phyloP scores from a whole-genome alignment of 2,797 vertebrate species.

The Gallinago solitaria region DNA sequence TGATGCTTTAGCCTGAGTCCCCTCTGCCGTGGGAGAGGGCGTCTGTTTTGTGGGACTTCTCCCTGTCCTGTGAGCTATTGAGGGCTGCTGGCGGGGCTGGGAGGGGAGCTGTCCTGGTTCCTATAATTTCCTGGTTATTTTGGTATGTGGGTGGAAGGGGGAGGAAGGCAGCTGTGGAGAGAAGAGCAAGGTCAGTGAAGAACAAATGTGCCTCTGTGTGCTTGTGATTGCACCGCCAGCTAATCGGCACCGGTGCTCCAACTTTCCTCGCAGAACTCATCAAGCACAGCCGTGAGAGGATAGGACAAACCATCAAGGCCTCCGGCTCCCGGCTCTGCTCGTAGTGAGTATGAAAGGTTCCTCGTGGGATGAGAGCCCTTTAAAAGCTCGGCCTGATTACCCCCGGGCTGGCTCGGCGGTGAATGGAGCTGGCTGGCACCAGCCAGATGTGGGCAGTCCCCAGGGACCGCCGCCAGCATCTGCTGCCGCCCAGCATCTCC shows the following conservation, averaged over 20 bases:
- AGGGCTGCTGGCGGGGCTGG: slow-evolving; percentile 1
- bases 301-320: slow-evolving; percentile 65
- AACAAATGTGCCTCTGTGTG: slow-evolving; percentile 66
- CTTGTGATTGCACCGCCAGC: background rate
- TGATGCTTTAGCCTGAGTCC: background rate
- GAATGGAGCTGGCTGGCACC: slow-evolving; percentile 62
- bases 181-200: slow-evolving; percentile 67
- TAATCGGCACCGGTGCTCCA: slow-evolving; percentile 10
- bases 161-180: slow-evolving; percentile 34
- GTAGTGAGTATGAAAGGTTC: slow-evolving; percentile 43
- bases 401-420: background rate
- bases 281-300: slow-evolving; percentile 63
- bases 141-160: slow-evolving; percentile 56
- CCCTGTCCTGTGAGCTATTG: background rate
- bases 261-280: slow-evolving; percentile 60
- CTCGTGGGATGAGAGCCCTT: slow-evolving; percentile 38
- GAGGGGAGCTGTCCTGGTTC: slow-evolving; percentile 50
- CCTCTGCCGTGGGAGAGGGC: background rate
- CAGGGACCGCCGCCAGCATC: background rate
- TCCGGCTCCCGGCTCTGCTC: slow-evolving; percentile 60
- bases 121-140: slow-evolving; percentile 65
- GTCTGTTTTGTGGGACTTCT: background rate
- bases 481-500: background rate
- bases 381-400: background rate
- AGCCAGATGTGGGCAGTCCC: slow-evolving; percentile 31